A percentile compares a stretch with the other conserved stretches of the same genome.
Conservation (phyloP, 2,113 vertebrate genomes). For the Otus sunia region DNA sequence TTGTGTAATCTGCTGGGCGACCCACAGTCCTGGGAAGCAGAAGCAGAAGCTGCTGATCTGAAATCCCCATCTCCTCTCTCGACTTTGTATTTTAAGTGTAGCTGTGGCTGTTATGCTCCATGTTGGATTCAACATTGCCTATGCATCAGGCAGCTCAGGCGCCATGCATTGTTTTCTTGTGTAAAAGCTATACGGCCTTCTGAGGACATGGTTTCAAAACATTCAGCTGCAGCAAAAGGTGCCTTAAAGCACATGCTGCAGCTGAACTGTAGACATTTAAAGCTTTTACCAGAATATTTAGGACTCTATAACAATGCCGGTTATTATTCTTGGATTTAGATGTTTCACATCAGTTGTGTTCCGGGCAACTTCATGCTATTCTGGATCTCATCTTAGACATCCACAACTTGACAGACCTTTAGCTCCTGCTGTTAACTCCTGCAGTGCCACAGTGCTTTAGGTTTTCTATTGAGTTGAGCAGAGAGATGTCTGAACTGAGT, state of each 20-base stretch:
- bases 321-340: constrained; percentile 30
- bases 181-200: neutral
- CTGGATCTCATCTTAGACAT: neutral
- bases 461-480: neutral
- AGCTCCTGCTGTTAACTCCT: constrained; percentile 14
- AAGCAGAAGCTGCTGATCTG: neutral
- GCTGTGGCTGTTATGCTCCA: neutral
- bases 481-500: neutral
- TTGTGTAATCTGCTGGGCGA: constrained; percentile 8
- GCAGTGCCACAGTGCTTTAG: neutral
- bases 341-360: neutral
- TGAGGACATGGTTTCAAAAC: neutral
- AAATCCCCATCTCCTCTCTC: neutral
- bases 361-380: neutral
- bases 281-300: constrained; percentile 10
- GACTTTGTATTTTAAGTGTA: neutral
- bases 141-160: neutral
- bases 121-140: neutral
- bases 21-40: neutral
- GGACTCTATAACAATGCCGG: accelerated
- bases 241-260: neutral
- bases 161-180: accelerated
- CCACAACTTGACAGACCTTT: neutral
- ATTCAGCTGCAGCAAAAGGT: neutral
- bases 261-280: neutral